These are phyloP conservation scores for Thymelicus sylvestris DNA, from an alignment of 2,888 invertebrate species.

Conservation along the genomic window DNA sequence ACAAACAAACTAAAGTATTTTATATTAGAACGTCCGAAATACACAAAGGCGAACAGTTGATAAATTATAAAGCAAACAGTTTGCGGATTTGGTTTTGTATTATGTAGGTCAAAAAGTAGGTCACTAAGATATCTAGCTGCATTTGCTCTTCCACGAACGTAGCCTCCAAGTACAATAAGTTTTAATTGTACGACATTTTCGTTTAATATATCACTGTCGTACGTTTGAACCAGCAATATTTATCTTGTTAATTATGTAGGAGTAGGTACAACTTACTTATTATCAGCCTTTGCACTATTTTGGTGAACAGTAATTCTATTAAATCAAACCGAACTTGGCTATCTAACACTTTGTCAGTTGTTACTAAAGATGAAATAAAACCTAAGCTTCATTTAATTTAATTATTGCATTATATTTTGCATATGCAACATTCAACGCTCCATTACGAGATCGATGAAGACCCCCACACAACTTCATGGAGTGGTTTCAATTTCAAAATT, in stretches of 20 bases:
- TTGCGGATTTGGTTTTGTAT: constrained; percentile 45
- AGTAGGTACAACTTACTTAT: no score
- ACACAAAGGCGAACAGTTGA: constrained; percentile 21
- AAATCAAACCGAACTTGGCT: background rate
- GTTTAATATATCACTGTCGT: background rate
- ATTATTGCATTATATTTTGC: constrained; percentile 59
- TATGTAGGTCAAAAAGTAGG: constrained; percentile 66
- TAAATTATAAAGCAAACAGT: constrained; percentile 35
- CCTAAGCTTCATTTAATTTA: constrained; percentile 52
- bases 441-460: background rate
- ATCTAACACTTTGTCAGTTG: background rate
- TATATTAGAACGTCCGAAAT: background rate
- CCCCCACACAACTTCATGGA: background rate
- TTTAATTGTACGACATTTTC: constrained; percentile 12
- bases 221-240: no score
- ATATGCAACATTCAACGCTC: constrained; percentile 47
- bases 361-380: constrained; percentile 13
- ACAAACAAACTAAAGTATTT: no score
- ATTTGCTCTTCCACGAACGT: constrained; percentile 37
- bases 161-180: constrained; percentile 39
- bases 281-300: background rate
- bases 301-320: background rate
- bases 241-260: no score
- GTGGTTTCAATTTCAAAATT: background rate
- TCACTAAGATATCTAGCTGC: constrained; percentile 57